Evolutionary conservation across 1,140 invertebrate genomes (phyloP), one percentile per base, ranked within the genome.

Genomic region (Cephus cinctus): DNA sequence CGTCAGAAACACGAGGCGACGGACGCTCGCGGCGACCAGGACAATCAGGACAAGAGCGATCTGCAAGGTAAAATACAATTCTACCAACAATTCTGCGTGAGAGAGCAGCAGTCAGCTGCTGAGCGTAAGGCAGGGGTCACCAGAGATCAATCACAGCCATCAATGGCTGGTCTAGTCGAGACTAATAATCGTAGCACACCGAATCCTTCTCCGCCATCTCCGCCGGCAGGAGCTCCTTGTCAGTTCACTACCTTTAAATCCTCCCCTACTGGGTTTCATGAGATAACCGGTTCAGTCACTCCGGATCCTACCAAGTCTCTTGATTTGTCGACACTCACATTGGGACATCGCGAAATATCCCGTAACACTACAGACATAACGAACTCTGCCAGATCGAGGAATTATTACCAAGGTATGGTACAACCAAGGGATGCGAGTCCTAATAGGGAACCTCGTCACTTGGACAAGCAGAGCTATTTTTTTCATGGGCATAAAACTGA

Each of bases 1-100:
- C 64, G 35, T 47, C 36, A 64, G 39, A 66, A 69, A 43, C 61
- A 59, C 41, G 65, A 66, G 40, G 45, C 61, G 22, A 52, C 64
- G 53, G 67, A 71, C 31, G 54, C 61, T 15, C 69, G 61, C 12
- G 55, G 61, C 22, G 69, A 76, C 21, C 68, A 71, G 59, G 71
- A 73, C 47, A 67, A 69, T 56, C 70, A 68, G 61, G 69, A 74
- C 27, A 74, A 76, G 47, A 68, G 53, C 54, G 69, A 75, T 54
- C 62, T 73, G 46, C 71, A 71, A 76, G 69, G 71, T 72, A 73
- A 68, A 64, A 60, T 61, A 57, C 54, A 57, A 61, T 61, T 61
- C 52, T 54, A 62, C 52, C 63, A 59, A 68, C 53, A 65, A 55
- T 68, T 68, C 58, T 63, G 51, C 52, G 50, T 60, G 50, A 66